These are phyloP conservation scores for Albula glossodonta DNA, from an alignment of 2,113 vertebrate genomes.

Conservation along the genomic window DNA sequence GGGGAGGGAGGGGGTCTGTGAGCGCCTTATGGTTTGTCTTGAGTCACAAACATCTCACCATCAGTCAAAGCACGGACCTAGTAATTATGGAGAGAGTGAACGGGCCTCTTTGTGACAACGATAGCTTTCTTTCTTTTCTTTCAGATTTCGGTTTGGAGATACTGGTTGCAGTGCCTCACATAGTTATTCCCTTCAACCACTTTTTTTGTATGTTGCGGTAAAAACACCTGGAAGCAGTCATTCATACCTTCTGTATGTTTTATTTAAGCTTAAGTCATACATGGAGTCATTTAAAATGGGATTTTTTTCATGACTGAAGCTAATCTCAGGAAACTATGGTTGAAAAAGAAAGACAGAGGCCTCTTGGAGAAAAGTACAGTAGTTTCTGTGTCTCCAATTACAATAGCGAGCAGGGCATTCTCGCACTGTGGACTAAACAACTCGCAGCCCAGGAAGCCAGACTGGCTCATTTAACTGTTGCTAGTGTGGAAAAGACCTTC, in stretches of 20 bases:
- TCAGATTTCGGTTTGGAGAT: not conserved
- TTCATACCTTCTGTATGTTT: not conserved
- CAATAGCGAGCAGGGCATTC: not conserved
- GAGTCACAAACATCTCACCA: constrained; percentile 1
- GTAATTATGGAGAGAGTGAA: constrained; percentile 20
- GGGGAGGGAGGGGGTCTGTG: not conserved
- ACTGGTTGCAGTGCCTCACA: not conserved
- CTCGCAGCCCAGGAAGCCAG: not conserved
- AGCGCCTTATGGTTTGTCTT: not conserved
- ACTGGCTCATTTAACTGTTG: not conserved
- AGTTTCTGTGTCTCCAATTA: not conserved
- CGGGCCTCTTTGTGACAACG: not conserved
- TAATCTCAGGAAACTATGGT: not conserved
- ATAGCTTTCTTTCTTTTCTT: not conserved
- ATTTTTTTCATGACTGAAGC: not conserved
- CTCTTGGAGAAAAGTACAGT: not conserved
- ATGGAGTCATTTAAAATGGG: not conserved
- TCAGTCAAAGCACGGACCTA: constrained; percentile 12
- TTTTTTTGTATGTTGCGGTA: not conserved
- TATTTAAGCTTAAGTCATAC: not conserved
- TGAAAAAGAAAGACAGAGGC: not conserved
- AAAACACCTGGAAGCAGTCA: not conserved
- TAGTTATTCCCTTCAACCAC: not conserved
- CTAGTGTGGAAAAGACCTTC: not conserved
- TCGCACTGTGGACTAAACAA: not conserved